A percentile compares a stretch with the other conserved stretches of the same genome.
Evolutionary conservation across 2,113 vertebrate genomes (phyloP).

Genomic region (Rattus norvegicus): DNA sequence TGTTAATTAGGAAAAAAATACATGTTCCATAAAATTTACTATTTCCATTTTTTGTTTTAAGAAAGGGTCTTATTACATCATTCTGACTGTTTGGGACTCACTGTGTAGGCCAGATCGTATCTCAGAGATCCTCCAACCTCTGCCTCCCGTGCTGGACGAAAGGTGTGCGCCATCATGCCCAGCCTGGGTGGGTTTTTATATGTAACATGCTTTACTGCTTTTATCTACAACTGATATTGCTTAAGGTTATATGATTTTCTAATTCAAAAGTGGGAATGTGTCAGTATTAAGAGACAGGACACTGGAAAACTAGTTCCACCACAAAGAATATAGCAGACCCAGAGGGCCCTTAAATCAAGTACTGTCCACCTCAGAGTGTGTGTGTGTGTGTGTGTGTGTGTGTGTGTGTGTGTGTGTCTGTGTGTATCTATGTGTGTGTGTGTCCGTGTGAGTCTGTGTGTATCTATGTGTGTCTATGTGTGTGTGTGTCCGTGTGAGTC

Average conservation of each 20-base stretch:
- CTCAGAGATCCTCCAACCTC: background rate
- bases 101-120: background rate
- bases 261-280: background rate
- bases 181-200: background rate
- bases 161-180: background rate
- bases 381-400: background rate
- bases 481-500: background rate
- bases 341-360: background rate
- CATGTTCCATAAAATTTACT: background rate
- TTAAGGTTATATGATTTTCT: background rate
- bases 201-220: background rate
- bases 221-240: background rate
- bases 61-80: background rate
- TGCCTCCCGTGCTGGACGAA: background rate
- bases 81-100: background rate
- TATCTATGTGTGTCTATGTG: background rate
- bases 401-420: background rate
- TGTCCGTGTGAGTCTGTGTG: too few species aligned
- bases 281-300: background rate
- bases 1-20: background rate
- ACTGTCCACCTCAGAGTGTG: background rate
- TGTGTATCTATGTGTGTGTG: background rate
- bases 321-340: background rate
- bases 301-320: background rate
- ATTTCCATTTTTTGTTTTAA: background rate